Evolutionary conservation across 2,113 vertebrate species (phyloP).

Genomic region (Erythrolamprus reginae): DNA sequence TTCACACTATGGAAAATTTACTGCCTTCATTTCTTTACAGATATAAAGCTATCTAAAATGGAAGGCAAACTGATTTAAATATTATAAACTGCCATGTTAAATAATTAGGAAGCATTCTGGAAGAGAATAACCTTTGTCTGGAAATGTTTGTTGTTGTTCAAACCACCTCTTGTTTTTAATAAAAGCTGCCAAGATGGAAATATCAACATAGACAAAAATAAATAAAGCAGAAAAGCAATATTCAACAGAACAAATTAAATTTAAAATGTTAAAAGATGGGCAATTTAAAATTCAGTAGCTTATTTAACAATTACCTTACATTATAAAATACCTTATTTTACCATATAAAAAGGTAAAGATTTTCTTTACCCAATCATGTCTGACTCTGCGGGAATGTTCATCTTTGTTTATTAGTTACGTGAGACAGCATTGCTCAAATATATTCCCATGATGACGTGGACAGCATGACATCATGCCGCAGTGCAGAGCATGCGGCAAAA

Average conservation of each 20-base stretch:
- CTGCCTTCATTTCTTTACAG: conserved; percentile 22
- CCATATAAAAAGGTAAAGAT: neutral
- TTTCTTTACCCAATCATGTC: neutral
- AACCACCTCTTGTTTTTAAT: neutral
- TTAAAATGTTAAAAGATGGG: neutral
- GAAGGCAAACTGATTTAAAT: neutral
- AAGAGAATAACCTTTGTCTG: neutral
- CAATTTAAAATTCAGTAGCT: neutral
- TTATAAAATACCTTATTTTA: too few relatives aligned
- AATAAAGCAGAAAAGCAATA: neutral
- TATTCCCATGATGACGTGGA: neutral
- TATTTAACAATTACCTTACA: neutral
- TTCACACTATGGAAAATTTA: conserved; percentile 22
- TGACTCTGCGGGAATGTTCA: neutral
- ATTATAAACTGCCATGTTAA: neutral
- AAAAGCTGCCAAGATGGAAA: neutral
- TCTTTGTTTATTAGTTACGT: neutral
- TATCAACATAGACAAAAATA: neutral
- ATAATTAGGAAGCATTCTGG: neutral
- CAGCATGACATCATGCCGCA: neutral
- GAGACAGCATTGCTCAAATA: neutral
- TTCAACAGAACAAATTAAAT: neutral
- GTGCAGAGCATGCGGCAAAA: neutral
- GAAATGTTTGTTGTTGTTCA: neutral
- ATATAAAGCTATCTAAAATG: neutral